Evolutionary conservation across 2,888 invertebrate genomes (phyloP).

Genomic region (Xestoiulus laeticollis): DNA sequence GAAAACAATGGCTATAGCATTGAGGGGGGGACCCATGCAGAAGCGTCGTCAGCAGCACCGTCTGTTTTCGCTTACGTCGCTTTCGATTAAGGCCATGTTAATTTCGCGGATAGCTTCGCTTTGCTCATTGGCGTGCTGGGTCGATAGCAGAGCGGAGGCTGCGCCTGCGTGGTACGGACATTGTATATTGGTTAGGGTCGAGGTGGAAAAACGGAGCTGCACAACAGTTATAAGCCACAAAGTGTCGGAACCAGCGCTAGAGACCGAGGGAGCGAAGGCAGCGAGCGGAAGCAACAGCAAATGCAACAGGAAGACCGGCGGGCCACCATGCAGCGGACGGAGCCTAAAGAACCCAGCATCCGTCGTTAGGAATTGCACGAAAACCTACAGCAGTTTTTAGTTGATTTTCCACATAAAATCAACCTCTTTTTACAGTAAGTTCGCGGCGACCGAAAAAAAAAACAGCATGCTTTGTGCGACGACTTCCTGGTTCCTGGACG

Average conservation of each 20-base stretch:
- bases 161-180: background rate
- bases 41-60: constrained; percentile 29
- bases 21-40: background rate
- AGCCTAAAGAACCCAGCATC: background rate
- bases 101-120: background rate
- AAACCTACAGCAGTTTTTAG: background rate
- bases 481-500: background rate
- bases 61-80: background rate
- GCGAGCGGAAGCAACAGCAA: constrained; percentile 11
- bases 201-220: constrained; percentile 29
- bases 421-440: background rate
- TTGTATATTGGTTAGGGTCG: background rate
- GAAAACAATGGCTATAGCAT: background rate
- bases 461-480: background rate
- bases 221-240: constrained; percentile 40
- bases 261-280: background rate
- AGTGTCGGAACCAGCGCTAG: background rate
- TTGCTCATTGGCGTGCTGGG: constrained; percentile 11
- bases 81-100: constrained; percentile 44
- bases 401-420: too few species aligned
- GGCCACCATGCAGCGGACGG: background rate
- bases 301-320: constrained; percentile 5
- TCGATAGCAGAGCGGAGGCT: background rate
- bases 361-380: background rate
- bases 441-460: background rate